These are phyloP conservation scores for Macrophya annulata DNA, from an alignment of 2,888 invertebrate species.

Conservation along the genomic window DNA sequence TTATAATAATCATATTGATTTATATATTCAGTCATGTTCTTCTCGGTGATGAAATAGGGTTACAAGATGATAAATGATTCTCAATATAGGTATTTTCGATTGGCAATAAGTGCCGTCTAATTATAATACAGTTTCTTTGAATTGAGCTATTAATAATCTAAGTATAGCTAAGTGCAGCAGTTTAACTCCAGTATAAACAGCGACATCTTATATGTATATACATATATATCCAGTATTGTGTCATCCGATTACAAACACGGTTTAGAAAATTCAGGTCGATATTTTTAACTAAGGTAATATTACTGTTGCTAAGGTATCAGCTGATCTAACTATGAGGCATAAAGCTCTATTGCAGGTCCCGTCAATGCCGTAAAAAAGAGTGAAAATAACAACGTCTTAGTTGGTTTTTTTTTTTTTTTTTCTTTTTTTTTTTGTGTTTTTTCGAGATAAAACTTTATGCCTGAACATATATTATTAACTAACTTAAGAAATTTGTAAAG, in stretches of 20 bases:
- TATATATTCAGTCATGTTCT: neutral
- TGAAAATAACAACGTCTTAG: neutral
- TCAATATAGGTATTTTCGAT: neutral
- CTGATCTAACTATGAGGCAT: conserved; percentile 70
- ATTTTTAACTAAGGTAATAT: conserved; percentile 73
- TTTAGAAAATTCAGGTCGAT: conserved; percentile 56
- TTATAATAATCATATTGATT: neutral
- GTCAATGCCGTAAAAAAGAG: conserved; percentile 62
- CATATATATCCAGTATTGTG: conserved; percentile 34
- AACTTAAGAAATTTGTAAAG: too few relatives aligned
- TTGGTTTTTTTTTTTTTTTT: neutral
- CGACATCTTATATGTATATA: too few relatives aligned
- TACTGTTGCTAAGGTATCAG: conserved; percentile 78
- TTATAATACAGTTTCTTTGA: neutral
- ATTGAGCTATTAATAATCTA: neutral
- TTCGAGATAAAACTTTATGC: neutral
- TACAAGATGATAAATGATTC: neutral
- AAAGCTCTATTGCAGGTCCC: neutral
- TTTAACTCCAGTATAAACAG: neutral
- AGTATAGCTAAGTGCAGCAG: neutral
- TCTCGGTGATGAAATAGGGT: neutral
- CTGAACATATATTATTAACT: too few relatives aligned
- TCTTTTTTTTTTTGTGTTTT: neutral
- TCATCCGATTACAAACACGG: conserved; percentile 5
- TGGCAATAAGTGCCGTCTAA: conserved; percentile 1